Evolutionary conservation across 2,113 vertebrate species (phyloP), one percentile per base, ranked within the genome.

Genomic region (Phycodurus eques): DNA sequence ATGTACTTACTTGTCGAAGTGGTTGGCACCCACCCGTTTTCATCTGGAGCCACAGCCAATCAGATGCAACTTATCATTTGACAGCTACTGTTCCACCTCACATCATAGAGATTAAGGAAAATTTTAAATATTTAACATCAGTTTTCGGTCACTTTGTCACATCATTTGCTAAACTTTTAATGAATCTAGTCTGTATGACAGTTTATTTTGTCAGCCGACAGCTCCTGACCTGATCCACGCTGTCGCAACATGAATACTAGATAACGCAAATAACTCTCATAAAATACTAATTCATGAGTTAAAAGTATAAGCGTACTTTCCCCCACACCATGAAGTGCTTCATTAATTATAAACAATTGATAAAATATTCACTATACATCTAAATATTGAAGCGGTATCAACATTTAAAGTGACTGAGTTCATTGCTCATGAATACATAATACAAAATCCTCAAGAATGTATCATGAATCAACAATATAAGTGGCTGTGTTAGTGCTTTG

Each of bases 181-280:
- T 76, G 54, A 78, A 74, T 74, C 71, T 81, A 72, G 82, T 85
- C 82, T 80, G 75, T 8, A 14, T 77, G 79, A 74, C 74, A 82
- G 49, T 71, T 77, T 69, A 68, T 77, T 86, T 77, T 69, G 70
- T 42, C 72, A 57, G 53, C 67, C 64, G 67, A 73, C 64, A 68
- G 47, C 42, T 70, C 20, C 72, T 73, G 44, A 80, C 76, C 68
- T 75, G 39, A 72, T 44, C 22, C 56, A 10, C 72, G 63, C 49
- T 74, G 71, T 22, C 33, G 51, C 44, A 61, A 65, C n/a, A 51
- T 71, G 53, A 77, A 73, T 74, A 71, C 60, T 80, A 35, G 59
- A 67, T 59, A 22, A 61, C 22, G 47, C 66, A 67, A 64, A 46
- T 82, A 61, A 68, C 69, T 27, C 27, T 59, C 56, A 59, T 14